Conservation (phyloP, 2,888 invertebrate species). For the Acanthococcus lagerstroemiae region DNA sequence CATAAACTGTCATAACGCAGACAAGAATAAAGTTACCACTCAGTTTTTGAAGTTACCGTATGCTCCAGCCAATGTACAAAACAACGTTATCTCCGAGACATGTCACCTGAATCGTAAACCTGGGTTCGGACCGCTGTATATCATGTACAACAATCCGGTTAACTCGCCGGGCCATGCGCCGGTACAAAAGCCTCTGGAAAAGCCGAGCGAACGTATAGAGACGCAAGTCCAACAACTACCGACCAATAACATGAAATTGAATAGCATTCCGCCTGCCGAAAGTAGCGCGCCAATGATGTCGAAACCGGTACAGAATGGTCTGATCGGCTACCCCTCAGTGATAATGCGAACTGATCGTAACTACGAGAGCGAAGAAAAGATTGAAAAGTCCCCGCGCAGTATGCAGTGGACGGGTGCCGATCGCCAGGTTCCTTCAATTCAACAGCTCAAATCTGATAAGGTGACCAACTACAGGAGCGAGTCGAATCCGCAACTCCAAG, state of each 20-base stretch:
- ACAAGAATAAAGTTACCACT: slow-evolving; percentile 19
- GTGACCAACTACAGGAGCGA: neutral
- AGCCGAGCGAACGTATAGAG: neutral
- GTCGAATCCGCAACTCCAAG: neutral
- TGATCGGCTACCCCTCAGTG: slow-evolving; percentile 12
- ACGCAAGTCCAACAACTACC: neutral
- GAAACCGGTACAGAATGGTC: neutral
- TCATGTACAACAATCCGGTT: neutral
- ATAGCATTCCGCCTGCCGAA: neutral
- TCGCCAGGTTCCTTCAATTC: neutral
- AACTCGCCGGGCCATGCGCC: neutral
- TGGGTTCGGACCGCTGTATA: slow-evolving; percentile 2
- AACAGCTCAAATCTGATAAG: too few species aligned
- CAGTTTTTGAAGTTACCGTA: slow-evolving; percentile 16
- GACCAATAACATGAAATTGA: neutral
- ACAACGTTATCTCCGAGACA: neutral
- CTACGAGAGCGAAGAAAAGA: slow-evolving; percentile 9
- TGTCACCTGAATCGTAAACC: neutral
- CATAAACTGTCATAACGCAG: slow-evolving; percentile 8
- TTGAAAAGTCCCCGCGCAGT: slow-evolving; percentile 1
- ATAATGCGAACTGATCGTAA: slow-evolving; percentile 19
- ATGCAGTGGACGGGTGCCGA: slow-evolving; percentile 2
- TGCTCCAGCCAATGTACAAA: neutral
- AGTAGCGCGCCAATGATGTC: neutral
- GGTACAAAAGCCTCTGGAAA: neutral